Conservation (phyloP, 2,113 vertebrate species). For the Sinocyclocheilus anophthalmus region DNA sequence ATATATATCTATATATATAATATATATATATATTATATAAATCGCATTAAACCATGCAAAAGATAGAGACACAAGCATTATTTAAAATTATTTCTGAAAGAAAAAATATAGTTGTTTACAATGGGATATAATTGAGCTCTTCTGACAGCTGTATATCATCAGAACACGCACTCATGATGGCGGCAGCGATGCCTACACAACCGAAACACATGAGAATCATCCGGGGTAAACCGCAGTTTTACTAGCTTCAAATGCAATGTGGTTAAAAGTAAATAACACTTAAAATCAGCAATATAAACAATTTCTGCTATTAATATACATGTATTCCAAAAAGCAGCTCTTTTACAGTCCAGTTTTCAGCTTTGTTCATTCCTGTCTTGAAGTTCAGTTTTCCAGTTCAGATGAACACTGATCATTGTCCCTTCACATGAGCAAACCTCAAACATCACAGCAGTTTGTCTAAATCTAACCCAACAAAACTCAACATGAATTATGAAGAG, state of each 20-base stretch:
- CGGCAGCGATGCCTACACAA: no score
- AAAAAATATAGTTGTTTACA: slow-evolving; percentile 44
- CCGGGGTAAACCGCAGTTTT: not conserved
- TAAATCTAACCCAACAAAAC: not conserved
- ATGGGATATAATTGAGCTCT: slow-evolving; percentile 33
- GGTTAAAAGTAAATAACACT: slow-evolving; percentile 27
- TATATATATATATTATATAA: no score
- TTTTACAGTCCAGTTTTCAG: slow-evolving; percentile 39
- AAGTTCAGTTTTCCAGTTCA: slow-evolving; percentile 31
- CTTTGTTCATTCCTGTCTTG: not conserved
- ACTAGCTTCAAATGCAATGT: not conserved
- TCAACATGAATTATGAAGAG: not conserved
- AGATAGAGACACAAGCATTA: not conserved
- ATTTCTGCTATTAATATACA: slow-evolving; percentile 30
- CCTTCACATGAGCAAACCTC: not conserved
- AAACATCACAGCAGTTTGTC: not conserved
- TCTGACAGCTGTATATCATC: slow-evolving; percentile 19
- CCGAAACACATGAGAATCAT: not conserved
- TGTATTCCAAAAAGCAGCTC: slow-evolving; percentile 50
- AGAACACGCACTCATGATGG: not conserved
- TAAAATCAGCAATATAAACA: slow-evolving; percentile 41
- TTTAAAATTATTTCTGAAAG: slow-evolving; percentile 39
- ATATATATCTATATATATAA: no score
- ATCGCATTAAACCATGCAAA: not conserved
- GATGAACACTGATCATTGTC: slow-evolving; percentile 3